phyloP scores from a whole-genome alignment of 37 sponge, comb jelly and placozoan species.

The Agelas oroides region DNA sequence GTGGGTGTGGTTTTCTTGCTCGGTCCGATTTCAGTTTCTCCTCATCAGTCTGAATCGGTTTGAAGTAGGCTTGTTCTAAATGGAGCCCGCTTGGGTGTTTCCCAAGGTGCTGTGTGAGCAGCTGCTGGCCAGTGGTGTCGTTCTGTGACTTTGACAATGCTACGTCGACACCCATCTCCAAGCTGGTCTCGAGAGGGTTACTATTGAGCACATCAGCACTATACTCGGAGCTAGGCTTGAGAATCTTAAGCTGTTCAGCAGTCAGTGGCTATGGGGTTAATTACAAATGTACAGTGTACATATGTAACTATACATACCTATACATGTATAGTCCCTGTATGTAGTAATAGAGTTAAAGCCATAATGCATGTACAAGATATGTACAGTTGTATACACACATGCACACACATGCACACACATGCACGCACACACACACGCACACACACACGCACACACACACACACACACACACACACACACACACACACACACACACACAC shows the following conservation, averaged over 20 bases:
- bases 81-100: conserved; percentile 5
- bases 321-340: too few species aligned
- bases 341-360: too few species aligned
- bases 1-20: neutral
- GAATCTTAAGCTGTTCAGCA: neutral
- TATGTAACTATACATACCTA: too few species aligned
- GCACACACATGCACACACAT: too few species aligned
- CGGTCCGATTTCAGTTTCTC: conserved; percentile 21
- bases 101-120: conserved; percentile 29
- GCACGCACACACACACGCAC: too few species aligned
- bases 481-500: too few species aligned
- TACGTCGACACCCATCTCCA: conserved; percentile 13
- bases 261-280: neutral
- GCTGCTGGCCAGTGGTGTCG: neutral
- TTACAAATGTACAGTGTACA: too few species aligned
- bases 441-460: too few species aligned
- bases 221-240: conserved; percentile 2
- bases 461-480: too few species aligned
- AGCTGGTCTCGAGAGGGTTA: conserved; percentile 31
- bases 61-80: conserved; percentile 17
- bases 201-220: conserved; percentile 15
- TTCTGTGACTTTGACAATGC: conserved; percentile 27
- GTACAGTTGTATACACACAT: too few species aligned
- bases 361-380: too few species aligned
- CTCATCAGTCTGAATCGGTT: conserved; percentile 48